Conservation (phyloP, 1,140 invertebrate species). For the Euglossa dilemma region DNA sequence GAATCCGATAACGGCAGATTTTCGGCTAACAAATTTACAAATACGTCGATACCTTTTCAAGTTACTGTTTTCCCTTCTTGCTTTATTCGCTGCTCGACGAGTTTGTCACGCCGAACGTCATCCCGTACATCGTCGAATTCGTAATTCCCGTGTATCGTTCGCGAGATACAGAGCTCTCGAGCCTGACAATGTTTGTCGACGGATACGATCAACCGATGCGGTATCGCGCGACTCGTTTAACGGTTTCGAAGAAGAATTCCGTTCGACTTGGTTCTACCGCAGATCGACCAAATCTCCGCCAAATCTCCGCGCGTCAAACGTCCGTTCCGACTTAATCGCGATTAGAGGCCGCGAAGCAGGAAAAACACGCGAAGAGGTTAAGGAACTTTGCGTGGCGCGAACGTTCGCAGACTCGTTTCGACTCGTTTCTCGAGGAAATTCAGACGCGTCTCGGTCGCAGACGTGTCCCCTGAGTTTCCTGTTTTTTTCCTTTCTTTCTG, state of each 20-base stretch:
- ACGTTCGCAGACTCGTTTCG: not conserved
- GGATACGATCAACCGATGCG: not conserved
- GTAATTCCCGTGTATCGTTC: not conserved
- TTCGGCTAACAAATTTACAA: not conserved
- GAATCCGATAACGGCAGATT: constrained; percentile 2
- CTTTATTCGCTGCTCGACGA: constrained; percentile 14
- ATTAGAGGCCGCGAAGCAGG: not conserved
- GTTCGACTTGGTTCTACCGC: not conserved
- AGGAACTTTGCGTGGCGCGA: not conserved
- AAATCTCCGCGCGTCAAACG: not conserved
- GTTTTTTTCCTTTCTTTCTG: constrained; percentile 13
- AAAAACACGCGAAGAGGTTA: constrained; percentile 3
- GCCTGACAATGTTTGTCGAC: constrained; percentile 1
- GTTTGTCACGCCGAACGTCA: not conserved
- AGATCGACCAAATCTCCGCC: not conserved
- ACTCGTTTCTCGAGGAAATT: not conserved
- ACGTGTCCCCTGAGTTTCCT: not conserved
- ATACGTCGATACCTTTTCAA: constrained; percentile 29
- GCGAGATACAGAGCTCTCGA: not conserved
- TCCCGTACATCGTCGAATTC: not conserved
- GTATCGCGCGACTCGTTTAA: not conserved
- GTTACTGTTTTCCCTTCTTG: not conserved
- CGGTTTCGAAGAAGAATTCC: not conserved
- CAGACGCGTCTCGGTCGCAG: not conserved
- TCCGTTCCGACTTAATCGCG: not conserved